phyloP scores from a whole-genome alignment of 2,113 vertebrate species.

The Monopterus albus region DNA sequence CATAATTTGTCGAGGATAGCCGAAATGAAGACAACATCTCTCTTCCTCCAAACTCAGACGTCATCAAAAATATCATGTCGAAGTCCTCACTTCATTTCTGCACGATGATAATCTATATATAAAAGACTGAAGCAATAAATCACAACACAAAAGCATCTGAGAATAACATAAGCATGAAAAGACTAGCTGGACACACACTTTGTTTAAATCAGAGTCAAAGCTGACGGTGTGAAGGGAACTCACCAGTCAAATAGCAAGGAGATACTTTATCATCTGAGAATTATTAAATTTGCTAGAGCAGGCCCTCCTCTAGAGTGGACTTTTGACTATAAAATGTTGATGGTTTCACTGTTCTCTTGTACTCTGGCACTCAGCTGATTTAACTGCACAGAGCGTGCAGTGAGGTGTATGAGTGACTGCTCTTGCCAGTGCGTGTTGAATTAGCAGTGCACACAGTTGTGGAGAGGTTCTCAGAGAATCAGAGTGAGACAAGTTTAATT shows the following conservation, averaged over 20 bases:
- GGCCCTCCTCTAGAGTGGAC: slow-evolving; percentile 38
- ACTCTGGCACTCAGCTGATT: slow-evolving; percentile 40
- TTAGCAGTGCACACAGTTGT: background rate
- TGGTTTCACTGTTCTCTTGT: slow-evolving; percentile 27
- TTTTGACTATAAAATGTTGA: slow-evolving; percentile 32
- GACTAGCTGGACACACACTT: slow-evolving; percentile 19
- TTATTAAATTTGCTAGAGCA: slow-evolving; percentile 40
- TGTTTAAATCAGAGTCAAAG: slow-evolving; percentile 33
- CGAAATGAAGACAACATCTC: background rate
- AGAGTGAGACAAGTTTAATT: slow-evolving; percentile 31
- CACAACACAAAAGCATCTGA: background rate
- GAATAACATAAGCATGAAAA: slow-evolving; percentile 41
- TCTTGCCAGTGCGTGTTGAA: background rate
- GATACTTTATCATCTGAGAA: slow-evolving; percentile 35
- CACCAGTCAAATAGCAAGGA: background rate
- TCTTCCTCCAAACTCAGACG: background rate
- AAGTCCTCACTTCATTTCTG: background rate
- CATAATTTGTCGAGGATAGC: background rate
- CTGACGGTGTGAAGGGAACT: slow-evolving; percentile 12
- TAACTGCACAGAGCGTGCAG: slow-evolving; percentile 34
- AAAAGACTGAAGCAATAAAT: slow-evolving; percentile 10
- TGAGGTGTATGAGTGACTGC: slow-evolving; percentile 24
- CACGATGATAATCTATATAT: background rate
- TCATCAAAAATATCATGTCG: background rate
- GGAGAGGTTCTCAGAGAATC: slow-evolving; percentile 24